These are phyloP conservation scores for Tretioscincus oriximinensis DNA, from an alignment of 2,113 vertebrate species.

Conservation along the genomic window DNA sequence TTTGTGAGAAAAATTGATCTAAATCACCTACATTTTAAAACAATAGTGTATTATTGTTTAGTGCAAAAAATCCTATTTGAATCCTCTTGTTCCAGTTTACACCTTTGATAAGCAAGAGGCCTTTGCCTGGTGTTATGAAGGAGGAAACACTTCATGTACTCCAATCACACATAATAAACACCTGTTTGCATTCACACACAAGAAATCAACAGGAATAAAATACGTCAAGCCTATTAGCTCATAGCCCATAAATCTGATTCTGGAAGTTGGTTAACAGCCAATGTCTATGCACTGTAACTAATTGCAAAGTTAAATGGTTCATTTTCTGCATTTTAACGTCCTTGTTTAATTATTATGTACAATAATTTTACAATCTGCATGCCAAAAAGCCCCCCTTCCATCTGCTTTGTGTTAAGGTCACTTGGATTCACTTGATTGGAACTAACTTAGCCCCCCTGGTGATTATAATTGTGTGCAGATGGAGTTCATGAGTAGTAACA, in stretches of 20 bases:
- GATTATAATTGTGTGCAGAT: constrained; percentile 67
- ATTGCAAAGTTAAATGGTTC: constrained; percentile 10
- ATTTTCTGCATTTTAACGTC: constrained; percentile 49
- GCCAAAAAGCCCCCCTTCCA: constrained; percentile 52
- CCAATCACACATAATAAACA: neutral
- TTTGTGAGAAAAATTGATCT: no score
- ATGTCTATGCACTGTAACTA: neutral
- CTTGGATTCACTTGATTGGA: constrained; percentile 65
- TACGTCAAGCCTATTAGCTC: neutral
- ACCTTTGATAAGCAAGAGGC: neutral
- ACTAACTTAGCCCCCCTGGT: constrained; percentile 45
- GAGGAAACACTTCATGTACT: neutral
- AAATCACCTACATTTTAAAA: neutral
- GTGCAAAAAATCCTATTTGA: neutral
- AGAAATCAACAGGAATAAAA: constrained; percentile 16
- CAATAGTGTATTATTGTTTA: neutral
- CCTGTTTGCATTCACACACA: neutral
- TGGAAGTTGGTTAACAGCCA: neutral
- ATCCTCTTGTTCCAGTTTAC: neutral
- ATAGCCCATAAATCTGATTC: constrained; percentile 6
- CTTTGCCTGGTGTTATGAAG: neutral
- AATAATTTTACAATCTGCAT: constrained; percentile 51
- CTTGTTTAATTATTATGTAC: constrained; percentile 56
- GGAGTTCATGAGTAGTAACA: constrained; percentile 47
- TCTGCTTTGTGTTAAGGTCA: constrained; percentile 69